Evolutionary conservation across 2,113 vertebrate genomes (phyloP), one percentile per base, ranked within the genome.

Genomic region (Periophthalmodon schlosseri): DNA sequence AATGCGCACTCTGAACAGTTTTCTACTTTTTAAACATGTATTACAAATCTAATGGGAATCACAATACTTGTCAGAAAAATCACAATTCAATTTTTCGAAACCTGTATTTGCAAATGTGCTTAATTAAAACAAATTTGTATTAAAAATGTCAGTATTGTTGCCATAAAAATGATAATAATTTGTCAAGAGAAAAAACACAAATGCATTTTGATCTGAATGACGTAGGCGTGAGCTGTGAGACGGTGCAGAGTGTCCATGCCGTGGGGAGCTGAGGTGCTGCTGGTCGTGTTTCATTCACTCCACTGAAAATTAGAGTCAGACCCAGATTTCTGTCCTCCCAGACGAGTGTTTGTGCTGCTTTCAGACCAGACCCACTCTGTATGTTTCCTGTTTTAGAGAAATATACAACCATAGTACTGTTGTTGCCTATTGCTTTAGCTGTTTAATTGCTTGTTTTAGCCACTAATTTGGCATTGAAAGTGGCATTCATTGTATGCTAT

Each of bases 281-380:
- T 76, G 70, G 84, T 86, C 90, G 73, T 86, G 81, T 82, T 79
- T 76, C 54, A 8, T 74, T 65, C 82, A 64, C 46, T 76, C 64
- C 79, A 84, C 72, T 73, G 50, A 75, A 75, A 84, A 90, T 64
- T 71, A 90, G 85, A 84, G 89, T 64, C 72, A 90, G 85, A 84
- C 87, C 88, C 82, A 87, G 72, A 93, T 93, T 84, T 84, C 63
- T 89, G 65, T 78, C 56, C 71, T 86, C 89, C 87, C 79, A 74
- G 73, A 83, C 78, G 83, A 81, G 77, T 86, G 75, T 81, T 80
- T 60, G 57, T 60, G 57, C 57, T 63, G 60, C 60, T 68, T 78
- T 73, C 52, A 74, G 70, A 61, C 68, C 72, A 72, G 83, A 79
- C 74, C 74, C 70, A 69, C 73, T 28, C 69, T 65, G 34, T 44